phyloP scores from a whole-genome alignment of 2,888 invertebrate species.

The Amorpha juglandis region DNA sequence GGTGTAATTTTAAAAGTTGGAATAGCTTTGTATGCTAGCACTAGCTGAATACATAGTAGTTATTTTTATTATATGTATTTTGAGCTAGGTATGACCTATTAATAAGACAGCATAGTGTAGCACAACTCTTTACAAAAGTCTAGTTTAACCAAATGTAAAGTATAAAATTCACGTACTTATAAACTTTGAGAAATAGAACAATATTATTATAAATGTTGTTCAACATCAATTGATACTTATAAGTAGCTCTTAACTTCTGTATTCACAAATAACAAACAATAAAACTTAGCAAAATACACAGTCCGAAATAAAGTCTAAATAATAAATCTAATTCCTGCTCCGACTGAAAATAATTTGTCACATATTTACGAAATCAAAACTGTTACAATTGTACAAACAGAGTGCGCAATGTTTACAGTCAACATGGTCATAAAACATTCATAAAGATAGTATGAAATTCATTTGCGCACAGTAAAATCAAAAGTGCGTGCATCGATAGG shows the following conservation, averaged over 20 bases:
- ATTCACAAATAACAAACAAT: too few relatives aligned
- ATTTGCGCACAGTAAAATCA: constrained; percentile 8
- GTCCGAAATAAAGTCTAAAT: too few relatives aligned
- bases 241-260: too few relatives aligned
- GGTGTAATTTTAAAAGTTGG: background rate
- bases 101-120: too few relatives aligned
- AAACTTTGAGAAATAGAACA: too few relatives aligned
- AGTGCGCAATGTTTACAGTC: constrained; percentile 14
- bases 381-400: constrained; percentile 11
- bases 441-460: constrained; percentile 20
- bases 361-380: constrained; percentile 5
- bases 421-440: constrained; percentile 14
- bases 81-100: background rate
- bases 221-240: too few relatives aligned
- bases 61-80: background rate
- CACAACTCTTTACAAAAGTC: too few relatives aligned
- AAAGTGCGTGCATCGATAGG: constrained; percentile 8
- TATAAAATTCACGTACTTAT: too few relatives aligned
- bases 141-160: too few relatives aligned
- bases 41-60: background rate
- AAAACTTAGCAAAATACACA: too few relatives aligned
- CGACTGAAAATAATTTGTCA: background rate
- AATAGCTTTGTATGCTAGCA: background rate
- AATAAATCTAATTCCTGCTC: too few relatives aligned
- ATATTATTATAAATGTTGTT: too few relatives aligned